A percentile compares a stretch with the other conserved stretches of the same genome.
Evolutionary conservation across 2,113 vertebrate genomes (phyloP).

Genomic region (Coregonus clupeaformis): DNA sequence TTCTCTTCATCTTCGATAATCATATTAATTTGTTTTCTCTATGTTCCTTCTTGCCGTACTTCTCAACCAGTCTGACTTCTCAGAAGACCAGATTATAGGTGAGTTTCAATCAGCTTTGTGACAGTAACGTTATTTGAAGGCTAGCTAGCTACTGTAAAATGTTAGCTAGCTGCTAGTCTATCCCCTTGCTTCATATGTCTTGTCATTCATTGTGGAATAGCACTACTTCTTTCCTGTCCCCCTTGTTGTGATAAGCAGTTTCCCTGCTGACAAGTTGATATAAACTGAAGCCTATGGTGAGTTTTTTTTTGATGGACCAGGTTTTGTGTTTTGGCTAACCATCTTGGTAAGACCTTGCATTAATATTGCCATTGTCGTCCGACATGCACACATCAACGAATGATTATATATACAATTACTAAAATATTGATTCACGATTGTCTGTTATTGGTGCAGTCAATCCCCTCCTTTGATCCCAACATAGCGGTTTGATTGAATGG

Average conservation of each 20-base stretch:
- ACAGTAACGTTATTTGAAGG: not conserved
- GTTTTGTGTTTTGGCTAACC: not conserved
- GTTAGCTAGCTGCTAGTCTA: not conserved
- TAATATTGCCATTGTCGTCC: too few relatives aligned
- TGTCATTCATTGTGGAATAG: constrained; percentile 2
- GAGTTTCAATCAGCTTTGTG: constrained; percentile 43
- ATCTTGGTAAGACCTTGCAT: too few relatives aligned
- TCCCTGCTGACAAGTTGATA: not conserved
- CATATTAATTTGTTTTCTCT: not conserved
- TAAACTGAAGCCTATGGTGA: not conserved
- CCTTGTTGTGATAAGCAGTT: not conserved
- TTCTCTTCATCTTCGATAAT: not conserved
- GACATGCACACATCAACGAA: too few relatives aligned
- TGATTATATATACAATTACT: too few relatives aligned
- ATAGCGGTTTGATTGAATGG: too few relatives aligned
- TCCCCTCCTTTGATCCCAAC: too few relatives aligned
- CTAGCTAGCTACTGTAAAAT: not conserved
- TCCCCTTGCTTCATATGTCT: not conserved
- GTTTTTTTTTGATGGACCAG: not conserved
- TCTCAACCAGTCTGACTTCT: constrained; percentile 79
- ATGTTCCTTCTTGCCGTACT: constrained; percentile 25
- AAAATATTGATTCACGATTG: too few relatives aligned
- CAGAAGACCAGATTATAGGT: constrained; percentile 85
- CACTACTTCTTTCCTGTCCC: not conserved
- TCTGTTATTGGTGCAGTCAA: too few relatives aligned